A percentile compares a stretch with the other conserved stretches of the same genome.
Evolutionary conservation across 2,113 vertebrate species (phyloP).

Genomic region (Silurus glanis): DNA sequence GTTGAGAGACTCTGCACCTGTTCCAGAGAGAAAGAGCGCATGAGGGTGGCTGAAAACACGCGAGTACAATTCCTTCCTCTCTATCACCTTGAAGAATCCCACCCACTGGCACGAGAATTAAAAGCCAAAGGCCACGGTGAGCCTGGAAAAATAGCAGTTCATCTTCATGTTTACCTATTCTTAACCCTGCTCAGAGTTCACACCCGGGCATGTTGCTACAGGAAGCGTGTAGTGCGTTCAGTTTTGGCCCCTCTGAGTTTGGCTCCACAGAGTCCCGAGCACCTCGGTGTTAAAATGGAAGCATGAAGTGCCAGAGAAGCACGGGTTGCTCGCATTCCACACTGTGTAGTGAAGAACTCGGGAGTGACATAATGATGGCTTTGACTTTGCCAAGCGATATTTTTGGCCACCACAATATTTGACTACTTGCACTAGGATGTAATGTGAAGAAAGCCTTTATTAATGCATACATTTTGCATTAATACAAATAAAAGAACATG

Average conservation of each 20-base stretch:
- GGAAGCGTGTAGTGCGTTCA: neutral
- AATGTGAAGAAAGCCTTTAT: neutral
- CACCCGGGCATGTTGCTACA: slow-evolving; percentile 16
- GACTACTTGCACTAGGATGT: slow-evolving; percentile 16
- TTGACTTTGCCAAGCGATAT: slow-evolving; percentile 38
- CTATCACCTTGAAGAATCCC: slow-evolving; percentile 9
- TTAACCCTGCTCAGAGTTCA: slow-evolving; percentile 23
- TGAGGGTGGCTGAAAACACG: slow-evolving; percentile 10
- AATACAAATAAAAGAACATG: neutral
- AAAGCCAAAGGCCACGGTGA: slow-evolving; percentile 16
- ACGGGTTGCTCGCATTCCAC: slow-evolving; percentile 1
- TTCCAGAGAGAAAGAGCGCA: slow-evolving; percentile 29
- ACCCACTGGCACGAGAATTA: slow-evolving; percentile 20
- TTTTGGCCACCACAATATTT: slow-evolving; percentile 33
- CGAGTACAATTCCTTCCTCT: slow-evolving; percentile 54
- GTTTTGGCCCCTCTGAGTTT: neutral
- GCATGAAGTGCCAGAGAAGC: slow-evolving; percentile 10
- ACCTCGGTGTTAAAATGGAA: neutral
- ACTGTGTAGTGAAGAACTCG: slow-evolving; percentile 15
- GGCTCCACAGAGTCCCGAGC: slow-evolving; percentile 5
- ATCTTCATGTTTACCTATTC: slow-evolving; percentile 16
- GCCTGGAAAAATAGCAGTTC: slow-evolving; percentile 7
- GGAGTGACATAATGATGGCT: slow-evolving; percentile 47
- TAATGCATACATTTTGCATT: neutral
- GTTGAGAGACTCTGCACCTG: slow-evolving; percentile 89